phyloP scores from a whole-genome alignment of 2,113 vertebrate species.

The Morphnarchus princeps region DNA sequence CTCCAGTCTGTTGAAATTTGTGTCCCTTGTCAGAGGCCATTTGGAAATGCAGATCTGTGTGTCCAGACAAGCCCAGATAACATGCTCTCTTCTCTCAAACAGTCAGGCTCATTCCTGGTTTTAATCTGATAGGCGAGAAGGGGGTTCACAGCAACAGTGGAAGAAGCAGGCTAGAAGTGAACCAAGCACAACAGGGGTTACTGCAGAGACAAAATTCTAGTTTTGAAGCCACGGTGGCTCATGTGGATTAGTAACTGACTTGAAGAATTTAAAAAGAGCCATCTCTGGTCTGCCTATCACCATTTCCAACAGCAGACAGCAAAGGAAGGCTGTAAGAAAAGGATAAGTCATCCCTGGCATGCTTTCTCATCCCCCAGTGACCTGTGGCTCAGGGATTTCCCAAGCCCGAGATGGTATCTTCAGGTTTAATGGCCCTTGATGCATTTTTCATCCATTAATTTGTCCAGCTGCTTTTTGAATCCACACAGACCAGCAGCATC shows the following conservation, averaged over 20 bases:
- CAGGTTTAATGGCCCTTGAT: conserved; percentile 4
- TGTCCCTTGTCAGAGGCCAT: not conserved
- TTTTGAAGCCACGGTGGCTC: not conserved
- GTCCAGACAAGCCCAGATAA: not conserved
- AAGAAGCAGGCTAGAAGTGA: not conserved
- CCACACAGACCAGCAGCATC: not conserved
- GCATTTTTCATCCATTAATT: not conserved
- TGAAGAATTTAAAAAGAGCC: not conserved
- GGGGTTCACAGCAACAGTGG: not conserved
- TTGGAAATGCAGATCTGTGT: not conserved
- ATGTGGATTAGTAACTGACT: not conserved
- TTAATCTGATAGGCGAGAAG: not conserved
- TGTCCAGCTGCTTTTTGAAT: not conserved
- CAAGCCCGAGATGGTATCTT: not conserved
- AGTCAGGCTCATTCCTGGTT: not conserved
- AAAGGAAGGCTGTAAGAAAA: not conserved
- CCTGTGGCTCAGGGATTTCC: not conserved
- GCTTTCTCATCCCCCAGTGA: not conserved
- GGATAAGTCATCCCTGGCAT: not conserved
- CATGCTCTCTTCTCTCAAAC: not conserved
- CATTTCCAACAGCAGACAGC: not conserved
- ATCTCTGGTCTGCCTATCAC: not conserved
- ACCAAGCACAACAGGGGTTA: not conserved
- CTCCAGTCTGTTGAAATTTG: not conserved
- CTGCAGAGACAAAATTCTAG: not conserved